phyloP scores from a whole-genome alignment of 2,888 invertebrate species.

The Parapristionchus giblindavisi region DNA sequence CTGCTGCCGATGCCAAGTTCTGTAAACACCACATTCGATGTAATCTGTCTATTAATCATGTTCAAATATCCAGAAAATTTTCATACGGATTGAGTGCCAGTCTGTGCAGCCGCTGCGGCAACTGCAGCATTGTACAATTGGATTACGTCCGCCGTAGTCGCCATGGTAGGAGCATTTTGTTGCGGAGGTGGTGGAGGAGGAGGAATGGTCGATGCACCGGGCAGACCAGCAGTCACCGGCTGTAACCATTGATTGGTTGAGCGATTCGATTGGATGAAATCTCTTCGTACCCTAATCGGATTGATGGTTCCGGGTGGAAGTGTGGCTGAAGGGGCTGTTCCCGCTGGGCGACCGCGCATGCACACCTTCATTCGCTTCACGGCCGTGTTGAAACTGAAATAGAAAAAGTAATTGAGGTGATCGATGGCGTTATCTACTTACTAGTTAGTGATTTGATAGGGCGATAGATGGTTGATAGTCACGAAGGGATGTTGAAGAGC shows the following conservation, averaged over 20 bases:
- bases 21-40: too few species aligned
- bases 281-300: too few species aligned
- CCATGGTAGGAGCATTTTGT: too few species aligned
- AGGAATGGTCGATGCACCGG: constrained; percentile 31
- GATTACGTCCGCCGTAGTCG: constrained; percentile 42
- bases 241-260: too few species aligned
- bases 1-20: too few species aligned
- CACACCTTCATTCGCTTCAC: constrained; percentile 65
- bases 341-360: constrained; percentile 38
- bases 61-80: too few species aligned
- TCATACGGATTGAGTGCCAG: too few species aligned
- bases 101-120: constrained; percentile 39
- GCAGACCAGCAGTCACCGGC: too few species aligned
- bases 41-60: too few species aligned
- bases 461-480: constrained; percentile 61
- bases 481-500: constrained; percentile 67
- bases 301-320: constrained; percentile 26
- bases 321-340: background rate
- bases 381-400: constrained; percentile 47
- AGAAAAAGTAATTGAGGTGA: background rate
- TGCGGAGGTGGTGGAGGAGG: constrained; percentile 14
- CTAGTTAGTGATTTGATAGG: constrained; percentile 56
- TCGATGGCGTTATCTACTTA: constrained; percentile 38
- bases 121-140: constrained; percentile 46
- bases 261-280: too few species aligned